Percentiles rank a stretch among this genome's conserved stretches.
phyloP scores from a whole-genome alignment of 1,140 invertebrate species.

The Aphelenchoides fujianensis region DNA sequence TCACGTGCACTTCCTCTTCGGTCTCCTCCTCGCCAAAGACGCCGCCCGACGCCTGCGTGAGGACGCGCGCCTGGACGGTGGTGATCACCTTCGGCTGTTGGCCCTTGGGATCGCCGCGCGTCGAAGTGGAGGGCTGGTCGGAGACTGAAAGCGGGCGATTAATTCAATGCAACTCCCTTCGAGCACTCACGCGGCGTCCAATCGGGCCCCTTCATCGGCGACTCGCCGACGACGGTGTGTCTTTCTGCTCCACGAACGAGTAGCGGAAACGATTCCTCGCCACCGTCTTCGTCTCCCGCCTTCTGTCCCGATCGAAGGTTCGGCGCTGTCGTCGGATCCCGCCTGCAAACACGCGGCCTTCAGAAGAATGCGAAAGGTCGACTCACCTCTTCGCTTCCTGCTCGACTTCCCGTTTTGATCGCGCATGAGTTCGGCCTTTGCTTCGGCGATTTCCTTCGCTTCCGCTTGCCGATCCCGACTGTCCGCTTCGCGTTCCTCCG shows the following conservation, averaged over 20 bases:
- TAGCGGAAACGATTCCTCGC: background rate
- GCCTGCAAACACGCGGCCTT: background rate
- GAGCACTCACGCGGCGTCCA: background rate
- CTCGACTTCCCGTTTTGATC: constrained; percentile 64
- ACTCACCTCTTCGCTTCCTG: constrained; percentile 69
- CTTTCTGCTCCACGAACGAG: constrained; percentile 21
- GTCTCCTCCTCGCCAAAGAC: constrained; percentile 58
- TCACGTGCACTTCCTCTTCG: constrained; percentile 71
- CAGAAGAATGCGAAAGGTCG: no score
- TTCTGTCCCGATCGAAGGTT: background rate
- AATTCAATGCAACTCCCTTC: background rate
- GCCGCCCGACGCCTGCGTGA: constrained; percentile 26
- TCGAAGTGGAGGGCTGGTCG: constrained; percentile 11
- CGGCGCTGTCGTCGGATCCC: background rate
- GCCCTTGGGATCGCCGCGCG: background rate
- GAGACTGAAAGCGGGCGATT: background rate
- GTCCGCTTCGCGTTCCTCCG: constrained; percentile 86
- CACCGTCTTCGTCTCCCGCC: background rate
- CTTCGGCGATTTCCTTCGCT: constrained; percentile 83
- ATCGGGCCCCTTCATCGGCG: background rate
- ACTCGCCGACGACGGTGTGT: background rate
- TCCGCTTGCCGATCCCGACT: constrained; percentile 82
- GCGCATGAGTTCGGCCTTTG: constrained; percentile 69
- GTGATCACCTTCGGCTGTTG: constrained; percentile 13
- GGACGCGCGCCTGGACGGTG: constrained; percentile 1